Conservation (phyloP, 92 coral and sea anemone species). For the Epizoanthus fatuus region DNA sequence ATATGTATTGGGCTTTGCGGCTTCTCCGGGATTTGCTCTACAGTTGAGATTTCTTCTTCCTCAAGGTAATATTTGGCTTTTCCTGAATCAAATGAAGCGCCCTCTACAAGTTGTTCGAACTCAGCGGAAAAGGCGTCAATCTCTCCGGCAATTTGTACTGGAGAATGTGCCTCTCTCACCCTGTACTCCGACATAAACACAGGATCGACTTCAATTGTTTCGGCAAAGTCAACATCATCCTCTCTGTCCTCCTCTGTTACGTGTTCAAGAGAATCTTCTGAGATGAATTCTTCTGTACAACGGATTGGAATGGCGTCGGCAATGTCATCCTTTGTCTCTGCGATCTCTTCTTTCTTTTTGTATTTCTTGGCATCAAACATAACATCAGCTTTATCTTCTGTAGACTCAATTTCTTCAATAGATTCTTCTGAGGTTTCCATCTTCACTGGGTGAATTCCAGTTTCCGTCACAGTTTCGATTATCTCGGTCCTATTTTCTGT, state of each 20-base stretch:
- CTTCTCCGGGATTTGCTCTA: constrained; percentile 10
- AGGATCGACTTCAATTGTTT: constrained; percentile 43
- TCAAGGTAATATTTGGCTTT: constrained; percentile 11
- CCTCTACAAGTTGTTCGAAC: constrained; percentile 39
- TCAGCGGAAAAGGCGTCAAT: constrained; percentile 20
- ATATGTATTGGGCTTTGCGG: constrained; percentile 38
- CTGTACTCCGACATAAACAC: constrained; percentile 30
- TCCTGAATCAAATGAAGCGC: constrained; percentile 2
- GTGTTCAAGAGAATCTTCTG: constrained; percentile 25
- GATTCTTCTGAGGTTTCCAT: not conserved
- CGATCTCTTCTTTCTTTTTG: not conserved
- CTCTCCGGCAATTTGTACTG: constrained; percentile 48
- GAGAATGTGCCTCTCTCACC: constrained; percentile 41
- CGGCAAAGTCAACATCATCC: constrained; percentile 46
- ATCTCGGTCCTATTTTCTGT: not conserved
- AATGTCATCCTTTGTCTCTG: not conserved
- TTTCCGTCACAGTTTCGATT: not conserved
- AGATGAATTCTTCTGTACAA: constrained; percentile 11
- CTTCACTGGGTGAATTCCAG: not conserved
- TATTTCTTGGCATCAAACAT: not conserved
- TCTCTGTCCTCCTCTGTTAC: constrained; percentile 14
- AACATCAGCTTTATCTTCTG: too few relatives aligned
- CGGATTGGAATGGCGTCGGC: not conserved
- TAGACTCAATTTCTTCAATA: too few relatives aligned
- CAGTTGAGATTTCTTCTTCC: constrained; percentile 39